These are phyloP conservation scores for Ophion costatus DNA, from an alignment of 2,888 invertebrate species.

Conservation along the genomic window DNA sequence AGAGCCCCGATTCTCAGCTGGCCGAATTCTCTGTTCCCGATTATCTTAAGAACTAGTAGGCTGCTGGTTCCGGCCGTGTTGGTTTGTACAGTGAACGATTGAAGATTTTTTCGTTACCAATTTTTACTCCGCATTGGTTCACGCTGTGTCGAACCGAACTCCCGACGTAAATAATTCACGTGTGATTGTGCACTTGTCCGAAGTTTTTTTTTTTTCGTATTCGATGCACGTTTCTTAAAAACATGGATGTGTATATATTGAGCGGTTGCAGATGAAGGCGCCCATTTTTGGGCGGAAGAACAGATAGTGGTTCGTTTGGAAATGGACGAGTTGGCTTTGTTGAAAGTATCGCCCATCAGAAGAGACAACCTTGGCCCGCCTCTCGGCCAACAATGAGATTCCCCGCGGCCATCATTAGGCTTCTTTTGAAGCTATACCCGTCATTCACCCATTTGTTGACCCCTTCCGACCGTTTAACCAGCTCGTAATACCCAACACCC, in stretches of 20 bases:
- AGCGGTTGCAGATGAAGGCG: neutral
- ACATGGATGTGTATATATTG: neutral
- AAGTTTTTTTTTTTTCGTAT: neutral
- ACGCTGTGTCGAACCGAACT: constrained; percentile 9
- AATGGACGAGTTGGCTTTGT: no score
- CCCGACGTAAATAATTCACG: constrained; percentile 1
- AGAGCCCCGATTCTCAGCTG: constrained; percentile 34
- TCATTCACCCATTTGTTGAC: no score
- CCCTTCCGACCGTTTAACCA: no score
- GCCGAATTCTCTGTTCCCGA: constrained; percentile 56
- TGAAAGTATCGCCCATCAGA: no score
- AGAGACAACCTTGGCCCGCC: no score
- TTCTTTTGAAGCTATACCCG: no score
- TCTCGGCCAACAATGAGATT: no score
- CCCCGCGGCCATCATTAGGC: no score
- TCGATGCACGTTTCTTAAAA: constrained; percentile 37
- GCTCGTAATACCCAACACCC: no score
- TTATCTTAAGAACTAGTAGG: constrained; percentile 57
- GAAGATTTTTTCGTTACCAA: constrained; percentile 46
- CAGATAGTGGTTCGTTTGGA: no score
- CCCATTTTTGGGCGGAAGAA: no score
- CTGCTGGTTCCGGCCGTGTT: constrained; percentile 61
- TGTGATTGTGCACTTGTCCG: constrained; percentile 6
- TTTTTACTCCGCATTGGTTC: neutral
- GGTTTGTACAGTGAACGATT: constrained; percentile 70